Base-by-base conservation (phyloP, 2,888 invertebrate species). In the Sisyra terminalis region DNA sequence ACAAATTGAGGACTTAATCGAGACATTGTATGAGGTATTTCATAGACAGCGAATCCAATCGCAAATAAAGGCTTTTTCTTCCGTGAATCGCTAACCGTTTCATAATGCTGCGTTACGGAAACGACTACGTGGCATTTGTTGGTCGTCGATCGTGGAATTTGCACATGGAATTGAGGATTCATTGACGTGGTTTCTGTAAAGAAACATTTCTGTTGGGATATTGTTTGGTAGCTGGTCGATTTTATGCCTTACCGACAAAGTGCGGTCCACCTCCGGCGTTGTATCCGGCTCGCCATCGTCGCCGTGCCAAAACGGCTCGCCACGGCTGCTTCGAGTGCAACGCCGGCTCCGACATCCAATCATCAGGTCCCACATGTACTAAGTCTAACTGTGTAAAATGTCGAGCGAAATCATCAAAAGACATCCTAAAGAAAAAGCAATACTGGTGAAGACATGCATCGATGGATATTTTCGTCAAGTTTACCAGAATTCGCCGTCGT, bases 341-440 rank as follows among this genome's bases (percentile, higher is more conserved):
- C 29, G 75, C 73, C 13, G 73, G 68, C 58, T 79, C 79, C 50
- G 67, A 59, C 71, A 76, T 69, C 78, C 80, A 79, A 58, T 78
- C 79, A 57, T 83, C 83, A 10, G 82, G 83, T 8, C 79, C 81
- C 48, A 82, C 71, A 57, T 81, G 81, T 49, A 82, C 78, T 52
- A 83, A 66, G 59, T 78, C 78, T 50, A 79, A 63, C 52, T 75
- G 72, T 2, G 71, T 70, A 63, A 80, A 82, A 55, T 72, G 69
- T 11, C 66, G 59, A 40, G 73, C 69, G 59, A 81, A 79, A 55
- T 81, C 80, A 40, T 69, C 70, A 56, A 80, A 74, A 11, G 75
- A 71, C 75, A 83, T 78, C 78, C 77, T 77, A 59, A 42, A 50
- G 7, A 15, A 36, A 10, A 14, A 36, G 5, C 3, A 17, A 17